Base-by-base conservation (phyloP, 2,797 vertebrate genomes). In the Lepidocolaptes lacrymiger region DNA sequence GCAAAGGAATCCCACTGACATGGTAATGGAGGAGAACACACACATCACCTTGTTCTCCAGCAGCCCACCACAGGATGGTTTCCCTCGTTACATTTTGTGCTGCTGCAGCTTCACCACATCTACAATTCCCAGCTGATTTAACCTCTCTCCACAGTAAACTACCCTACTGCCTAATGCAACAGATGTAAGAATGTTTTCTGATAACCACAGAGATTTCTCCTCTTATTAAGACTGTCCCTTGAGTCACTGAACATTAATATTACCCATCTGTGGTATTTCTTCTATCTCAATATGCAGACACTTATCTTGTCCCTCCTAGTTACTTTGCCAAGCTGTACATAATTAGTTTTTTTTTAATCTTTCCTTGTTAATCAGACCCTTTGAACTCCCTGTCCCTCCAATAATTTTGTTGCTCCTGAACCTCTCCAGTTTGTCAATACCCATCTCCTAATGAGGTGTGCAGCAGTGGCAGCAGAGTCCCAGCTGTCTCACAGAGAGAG, bases 201-300 rank as follows among this genome's bases (percentile, higher is more conserved):
- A 80, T 74, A 96, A 79, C 79, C 76, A 62, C 82, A 26, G 89
- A 93, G 91, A 73, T 64, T 93, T 79, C 89, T 86, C 23, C 69
- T 90, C 89, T 89, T 91, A 72, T 82, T 93, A 73, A 88, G 79
- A 8, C 63, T 82, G n/a, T 84, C 87, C 89, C 92, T 74, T 43
- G 91, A 91, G 95, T 75, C 92, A 51, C 62, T 67, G 69, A 87
- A 90, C 82, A 73, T 86, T 88, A 90, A 86, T 96, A 94, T 78
- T 93, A 81, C 78, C 87, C 91, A 93, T 90, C 92, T 87, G 71
- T 34, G 41, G 59, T 93, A 88, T 93, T 96, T 92, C 91, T 93
- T 71, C 76, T 79, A 41, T 63, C 86, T 90, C 88, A 59, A 72
- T 24, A 69, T 34, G 62, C 76, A 88, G 79, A 68, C 19, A 2